Base-by-base conservation (phyloP, 1,140 invertebrate species). In the Dendroctonus ponderosae region DNA sequence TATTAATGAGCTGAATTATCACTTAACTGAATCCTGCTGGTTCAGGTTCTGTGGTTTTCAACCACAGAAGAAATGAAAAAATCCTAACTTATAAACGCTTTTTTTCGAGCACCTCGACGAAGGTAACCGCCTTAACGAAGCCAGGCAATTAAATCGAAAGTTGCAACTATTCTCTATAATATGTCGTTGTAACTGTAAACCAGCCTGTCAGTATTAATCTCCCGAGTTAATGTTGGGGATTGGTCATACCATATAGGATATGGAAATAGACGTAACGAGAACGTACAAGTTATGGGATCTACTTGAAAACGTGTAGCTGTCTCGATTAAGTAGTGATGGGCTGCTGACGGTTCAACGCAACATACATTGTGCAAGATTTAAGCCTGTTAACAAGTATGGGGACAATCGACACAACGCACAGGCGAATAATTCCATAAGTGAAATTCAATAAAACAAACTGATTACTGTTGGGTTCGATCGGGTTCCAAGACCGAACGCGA, bases 241-340 rank as follows among this genome's bases (percentile, higher is more conserved):
- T 51, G 59, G 59, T 41, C 59, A 14, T 50, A 51, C 46, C 48
- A 62, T 62, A 50, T 62, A 62, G 38, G 59, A 62, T 62, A 51
- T 41, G 39, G 48, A 62, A 50, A 62, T 62, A 51, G 48, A 62
- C 48, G 48, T 62, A 62, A 49, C 49, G 59, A 62, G 59, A 62
- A 62, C 48, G 48, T 46, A 46, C 41, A 43, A 56, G 11, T 59
- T 59, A 59, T 59, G 57, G 43, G 41, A 59, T 26, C 40, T 15
- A 52, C n/a, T 26, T 41, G 38, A 26, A 57, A 57, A 57, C 54
- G 41, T 52, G 50, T 52, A 40, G 12, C n/a, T 40, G 54, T 39
- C 50, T 52, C 11, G 15, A 52, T 9, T 15, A 11, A 15, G n/a
- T 52, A 15, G 50, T 52, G 50, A 52, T 52, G 50, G 50, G 50